Percentiles rank a stretch among this genome's conserved stretches.
Evolutionary conservation across 2,113 vertebrate species (phyloP).

Genomic region (Neodon shergylaensis): DNA sequence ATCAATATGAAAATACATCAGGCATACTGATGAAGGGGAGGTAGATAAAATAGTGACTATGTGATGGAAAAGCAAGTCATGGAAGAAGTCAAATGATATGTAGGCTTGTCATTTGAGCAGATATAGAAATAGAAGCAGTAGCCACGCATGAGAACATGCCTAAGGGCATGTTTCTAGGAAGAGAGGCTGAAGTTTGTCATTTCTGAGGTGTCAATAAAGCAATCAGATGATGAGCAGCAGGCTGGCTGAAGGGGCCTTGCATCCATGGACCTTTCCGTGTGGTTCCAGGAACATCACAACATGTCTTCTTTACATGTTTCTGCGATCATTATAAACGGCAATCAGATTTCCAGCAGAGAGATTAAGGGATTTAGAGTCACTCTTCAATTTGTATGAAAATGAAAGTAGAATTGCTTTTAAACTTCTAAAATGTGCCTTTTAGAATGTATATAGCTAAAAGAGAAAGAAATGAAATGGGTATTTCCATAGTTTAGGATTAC

Average conservation of each 20-base stretch:
- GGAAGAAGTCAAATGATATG: not conserved
- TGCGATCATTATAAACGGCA: not conserved
- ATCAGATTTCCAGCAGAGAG: not conserved
- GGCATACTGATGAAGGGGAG: not conserved
- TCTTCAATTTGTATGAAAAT: not conserved
- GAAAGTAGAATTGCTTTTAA: not conserved
- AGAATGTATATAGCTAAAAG: not conserved
- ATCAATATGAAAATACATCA: not conserved
- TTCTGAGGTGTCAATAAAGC: not conserved
- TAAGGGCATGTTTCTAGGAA: not conserved
- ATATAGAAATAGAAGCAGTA: not conserved
- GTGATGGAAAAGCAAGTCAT: not conserved
- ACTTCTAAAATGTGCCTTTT: not conserved
- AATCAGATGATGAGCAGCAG: not conserved
- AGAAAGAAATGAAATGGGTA: not conserved
- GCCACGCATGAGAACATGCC: not conserved
- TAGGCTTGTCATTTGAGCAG: not conserved
- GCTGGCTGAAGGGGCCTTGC: too few species aligned
- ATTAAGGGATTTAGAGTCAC: not conserved
- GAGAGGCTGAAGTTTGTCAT: not conserved
- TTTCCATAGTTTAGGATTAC: not conserved
- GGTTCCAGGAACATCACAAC: not conserved
- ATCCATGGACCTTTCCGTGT: not conserved
- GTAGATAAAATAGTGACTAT: not conserved
- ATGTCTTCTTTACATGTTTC: not conserved